phyloP scores from a whole-genome alignment of 2,113 vertebrate genomes.

The Orycteropus afer region DNA sequence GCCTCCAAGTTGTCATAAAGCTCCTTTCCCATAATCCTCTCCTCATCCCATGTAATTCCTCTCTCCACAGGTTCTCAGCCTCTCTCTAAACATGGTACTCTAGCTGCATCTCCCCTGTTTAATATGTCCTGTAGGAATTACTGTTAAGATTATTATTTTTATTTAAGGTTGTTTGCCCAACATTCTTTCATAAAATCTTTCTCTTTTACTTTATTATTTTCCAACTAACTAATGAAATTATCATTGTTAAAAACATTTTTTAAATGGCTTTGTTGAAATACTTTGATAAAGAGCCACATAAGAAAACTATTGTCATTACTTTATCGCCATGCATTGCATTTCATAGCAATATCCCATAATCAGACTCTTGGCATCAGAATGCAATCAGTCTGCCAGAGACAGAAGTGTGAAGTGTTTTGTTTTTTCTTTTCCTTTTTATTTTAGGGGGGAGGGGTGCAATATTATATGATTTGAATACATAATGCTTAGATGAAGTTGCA shows the following conservation, averaged over 20 bases:
- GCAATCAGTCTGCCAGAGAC: conserved; percentile 34
- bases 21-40: accelerated
- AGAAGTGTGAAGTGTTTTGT: conserved; percentile 29
- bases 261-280: conserved; percentile 20
- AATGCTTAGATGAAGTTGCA: background rate
- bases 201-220: background rate
- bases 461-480: conserved; percentile 22
- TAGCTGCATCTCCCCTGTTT: background rate
- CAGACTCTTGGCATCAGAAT: conserved; percentile 1
- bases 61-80: accelerated
- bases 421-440: conserved; percentile 30
- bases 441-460: background rate
- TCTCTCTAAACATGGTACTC: background rate
- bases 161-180: background rate
- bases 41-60: accelerated
- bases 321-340: background rate
- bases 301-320: conserved; percentile 7
- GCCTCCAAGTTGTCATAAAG: background rate
- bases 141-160: background rate
- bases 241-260: background rate
- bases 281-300: background rate
- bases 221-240: background rate
- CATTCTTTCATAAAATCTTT: background rate
- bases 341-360: conserved; percentile 2
- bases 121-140: background rate